These are phyloP conservation scores for Drosophila carrolli DNA, from an alignment of 1,140 invertebrate species.

Conservation along the genomic window DNA sequence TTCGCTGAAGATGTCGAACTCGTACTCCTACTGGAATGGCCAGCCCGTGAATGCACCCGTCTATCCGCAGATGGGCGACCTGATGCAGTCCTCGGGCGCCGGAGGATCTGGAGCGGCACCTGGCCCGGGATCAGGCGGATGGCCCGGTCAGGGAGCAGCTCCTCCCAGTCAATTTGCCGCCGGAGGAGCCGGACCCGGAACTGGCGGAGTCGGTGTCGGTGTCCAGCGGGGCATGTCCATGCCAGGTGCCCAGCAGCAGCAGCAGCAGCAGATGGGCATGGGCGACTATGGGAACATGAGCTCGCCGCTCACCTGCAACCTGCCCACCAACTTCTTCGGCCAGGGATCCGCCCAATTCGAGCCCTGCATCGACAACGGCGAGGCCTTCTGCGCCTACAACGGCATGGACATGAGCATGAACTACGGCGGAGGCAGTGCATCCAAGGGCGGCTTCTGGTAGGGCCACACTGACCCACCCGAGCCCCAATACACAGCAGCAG, in stretches of 20 bases:
- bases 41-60: constrained; percentile 32
- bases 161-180: not conserved
- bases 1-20: constrained; percentile 28
- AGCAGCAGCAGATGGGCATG: constrained; percentile 23
- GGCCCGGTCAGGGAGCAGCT: not conserved
- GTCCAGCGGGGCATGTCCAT: constrained; percentile 3
- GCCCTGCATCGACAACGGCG: constrained; percentile 16
- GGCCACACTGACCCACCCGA: not conserved
- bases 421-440: constrained; percentile 21
- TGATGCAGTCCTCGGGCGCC: constrained; percentile 9
- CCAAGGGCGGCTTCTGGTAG: constrained; percentile 22
- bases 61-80: constrained; percentile 41
- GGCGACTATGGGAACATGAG: constrained; percentile 20
- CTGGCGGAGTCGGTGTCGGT: not conserved
- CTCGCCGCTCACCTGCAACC: constrained; percentile 25
- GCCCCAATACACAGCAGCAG: not conserved
- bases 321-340: constrained; percentile 24
- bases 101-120: not conserved
- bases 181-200: not conserved
- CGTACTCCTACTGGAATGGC: constrained; percentile 45
- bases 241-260: not conserved
- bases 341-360: constrained; percentile 12
- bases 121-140: not conserved
- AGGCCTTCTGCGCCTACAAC: constrained; percentile 36
- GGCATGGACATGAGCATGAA: constrained; percentile 21